Percentiles rank a stretch among this genome's conserved stretches.
Conservation (phyloP, 2,113 vertebrate genomes). For the Chionomys nivalis region DNA sequence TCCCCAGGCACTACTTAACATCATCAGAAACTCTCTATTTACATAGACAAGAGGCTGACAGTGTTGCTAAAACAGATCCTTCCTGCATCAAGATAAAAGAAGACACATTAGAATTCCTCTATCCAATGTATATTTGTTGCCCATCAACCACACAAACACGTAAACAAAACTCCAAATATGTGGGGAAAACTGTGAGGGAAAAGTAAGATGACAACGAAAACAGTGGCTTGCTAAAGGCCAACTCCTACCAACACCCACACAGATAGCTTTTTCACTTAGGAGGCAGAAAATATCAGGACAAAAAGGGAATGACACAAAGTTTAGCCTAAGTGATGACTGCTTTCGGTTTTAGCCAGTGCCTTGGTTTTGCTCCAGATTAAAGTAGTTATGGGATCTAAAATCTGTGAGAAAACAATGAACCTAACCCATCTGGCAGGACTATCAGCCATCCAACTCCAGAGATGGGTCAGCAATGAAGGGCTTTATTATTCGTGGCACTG, state of each 20-base stretch:
- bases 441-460: neutral
- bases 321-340: neutral
- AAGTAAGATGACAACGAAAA: neutral
- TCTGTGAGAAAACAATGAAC: neutral
- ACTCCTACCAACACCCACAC: neutral
- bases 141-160: neutral
- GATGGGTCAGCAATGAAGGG: neutral
- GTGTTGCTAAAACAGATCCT: neutral
- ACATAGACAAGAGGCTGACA: neutral
- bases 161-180: neutral
- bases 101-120: neutral
- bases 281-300: slow-evolving; percentile 13
- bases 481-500: neutral
- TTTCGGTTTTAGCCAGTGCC: neutral
- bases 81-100: neutral
- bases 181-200: neutral
- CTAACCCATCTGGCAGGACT: neutral
- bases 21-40: slow-evolving; percentile 12
- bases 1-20: neutral
- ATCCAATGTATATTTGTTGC: neutral
- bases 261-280: neutral
- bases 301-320: neutral
- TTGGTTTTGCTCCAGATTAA: slow-evolving; percentile 21
- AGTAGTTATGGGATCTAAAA: neutral
- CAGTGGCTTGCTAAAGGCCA: neutral